Conservation (phyloP, 2,888 invertebrate species). For the Thalpophila matura region DNA sequence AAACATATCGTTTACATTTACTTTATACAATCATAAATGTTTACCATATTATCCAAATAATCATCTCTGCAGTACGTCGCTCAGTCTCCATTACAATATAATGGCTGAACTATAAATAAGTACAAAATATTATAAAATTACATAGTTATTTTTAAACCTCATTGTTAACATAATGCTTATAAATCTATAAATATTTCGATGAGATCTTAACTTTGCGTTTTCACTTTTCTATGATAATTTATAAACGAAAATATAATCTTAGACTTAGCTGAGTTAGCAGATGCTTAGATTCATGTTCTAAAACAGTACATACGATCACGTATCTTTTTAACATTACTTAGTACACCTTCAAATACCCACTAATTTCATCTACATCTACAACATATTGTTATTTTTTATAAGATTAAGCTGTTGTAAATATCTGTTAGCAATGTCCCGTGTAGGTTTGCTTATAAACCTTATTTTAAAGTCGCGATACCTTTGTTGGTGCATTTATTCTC, state of each 20-base stretch:
- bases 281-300: slow-evolving; percentile 41
- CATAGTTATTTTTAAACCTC: slow-evolving; percentile 16
- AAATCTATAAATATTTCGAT: slow-evolving; percentile 59
- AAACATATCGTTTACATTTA: no score
- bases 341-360: slow-evolving; percentile 20
- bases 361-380: neutral
- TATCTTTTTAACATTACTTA: slow-evolving; percentile 6
- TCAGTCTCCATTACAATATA: slow-evolving; percentile 10
- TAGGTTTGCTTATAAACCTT: no score
- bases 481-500: no score
- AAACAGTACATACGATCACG: slow-evolving; percentile 1
- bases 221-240: slow-evolving; percentile 30
- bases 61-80: neutral
- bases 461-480: no score
- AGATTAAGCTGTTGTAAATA: slow-evolving; percentile 2
- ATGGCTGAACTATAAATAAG: slow-evolving; percentile 33
- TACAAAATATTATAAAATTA: slow-evolving; percentile 14
- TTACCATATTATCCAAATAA: no score
- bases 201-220: slow-evolving; percentile 63
- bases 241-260: slow-evolving; percentile 33
- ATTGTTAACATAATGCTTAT: slow-evolving; percentile 50
- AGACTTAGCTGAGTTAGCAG: slow-evolving; percentile 30
- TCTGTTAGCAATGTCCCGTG: no score
- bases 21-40: no score
- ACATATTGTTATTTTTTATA: slow-evolving; percentile 5